Conservation (phyloP, 2,797 vertebrate genomes). For the Smutsia gigantea region DNA sequence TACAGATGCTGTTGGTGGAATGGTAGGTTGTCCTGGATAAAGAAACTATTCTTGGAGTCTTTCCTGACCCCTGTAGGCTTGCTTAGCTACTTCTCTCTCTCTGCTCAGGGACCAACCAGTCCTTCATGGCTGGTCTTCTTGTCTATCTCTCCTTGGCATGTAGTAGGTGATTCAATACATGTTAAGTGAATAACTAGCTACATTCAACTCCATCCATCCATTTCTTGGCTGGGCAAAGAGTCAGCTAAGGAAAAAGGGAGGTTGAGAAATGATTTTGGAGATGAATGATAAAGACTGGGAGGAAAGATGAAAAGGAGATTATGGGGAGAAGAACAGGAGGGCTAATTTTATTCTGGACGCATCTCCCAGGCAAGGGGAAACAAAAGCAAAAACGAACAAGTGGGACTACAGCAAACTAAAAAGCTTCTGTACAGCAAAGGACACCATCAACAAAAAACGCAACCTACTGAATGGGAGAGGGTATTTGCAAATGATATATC, state of each 20-base stretch:
- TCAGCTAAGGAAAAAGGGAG: neutral
- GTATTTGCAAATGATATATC: too few relatives aligned
- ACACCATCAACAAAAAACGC: too few relatives aligned
- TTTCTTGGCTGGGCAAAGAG: neutral
- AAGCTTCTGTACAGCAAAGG: too few relatives aligned
- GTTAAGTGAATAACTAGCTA: neutral
- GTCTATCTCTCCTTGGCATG: neutral
- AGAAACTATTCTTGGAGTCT: neutral
- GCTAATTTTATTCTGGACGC: neutral
- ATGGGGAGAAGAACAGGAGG: neutral
- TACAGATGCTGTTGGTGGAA: neutral
- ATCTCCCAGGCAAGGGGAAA: too few relatives aligned
- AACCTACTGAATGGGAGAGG: too few relatives aligned
- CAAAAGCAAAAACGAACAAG: too few relatives aligned
- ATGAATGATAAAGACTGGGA: neutral
- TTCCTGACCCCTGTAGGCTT: neutral
- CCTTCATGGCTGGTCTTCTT: neutral
- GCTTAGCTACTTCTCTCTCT: neutral
- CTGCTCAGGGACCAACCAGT: neutral
- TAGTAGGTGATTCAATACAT: neutral
- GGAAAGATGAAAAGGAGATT: neutral
- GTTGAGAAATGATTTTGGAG: neutral
- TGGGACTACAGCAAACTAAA: too few relatives aligned
- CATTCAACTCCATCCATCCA: neutral
- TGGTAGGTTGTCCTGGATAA: neutral